These are phyloP conservation scores for Pipra filicauda DNA, from an alignment of 2,113 vertebrate species.

Conservation along the genomic window DNA sequence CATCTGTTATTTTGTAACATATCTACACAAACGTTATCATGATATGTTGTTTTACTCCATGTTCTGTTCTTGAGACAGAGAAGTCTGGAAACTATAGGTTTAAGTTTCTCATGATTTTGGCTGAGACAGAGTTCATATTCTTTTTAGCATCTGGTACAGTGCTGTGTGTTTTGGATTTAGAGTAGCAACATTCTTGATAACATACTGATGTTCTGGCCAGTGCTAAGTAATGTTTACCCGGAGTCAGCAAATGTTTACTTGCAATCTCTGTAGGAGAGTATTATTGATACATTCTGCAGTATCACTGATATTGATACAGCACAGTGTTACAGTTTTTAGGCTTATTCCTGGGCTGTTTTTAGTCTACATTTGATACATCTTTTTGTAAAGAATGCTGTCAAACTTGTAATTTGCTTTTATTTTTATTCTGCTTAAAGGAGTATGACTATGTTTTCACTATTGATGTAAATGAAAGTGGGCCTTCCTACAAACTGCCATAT, in stretches of 20 bases:
- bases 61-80: background rate
- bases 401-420: background rate
- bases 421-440: constrained; percentile 79
- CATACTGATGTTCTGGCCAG: background rate
- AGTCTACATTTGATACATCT: background rate
- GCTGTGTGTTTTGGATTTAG: background rate
- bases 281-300: background rate
- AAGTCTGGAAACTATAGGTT: background rate
- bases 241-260: background rate
- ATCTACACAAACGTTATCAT: background rate
- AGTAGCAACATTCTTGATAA: background rate
- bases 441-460: constrained; percentile 98
- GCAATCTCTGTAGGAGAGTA: background rate
- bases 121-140: background rate
- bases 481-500: constrained; percentile 94
- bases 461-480: constrained; percentile 92
- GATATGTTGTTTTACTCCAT: background rate
- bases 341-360: background rate
- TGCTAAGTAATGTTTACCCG: background rate
- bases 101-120: background rate
- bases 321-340: background rate
- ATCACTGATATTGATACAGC: background rate
- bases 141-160: background rate
- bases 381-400: background rate
- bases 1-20: background rate